Conservation (phyloP, 2,797 vertebrate genomes). For the Paedocypris micromegethes region DNA sequence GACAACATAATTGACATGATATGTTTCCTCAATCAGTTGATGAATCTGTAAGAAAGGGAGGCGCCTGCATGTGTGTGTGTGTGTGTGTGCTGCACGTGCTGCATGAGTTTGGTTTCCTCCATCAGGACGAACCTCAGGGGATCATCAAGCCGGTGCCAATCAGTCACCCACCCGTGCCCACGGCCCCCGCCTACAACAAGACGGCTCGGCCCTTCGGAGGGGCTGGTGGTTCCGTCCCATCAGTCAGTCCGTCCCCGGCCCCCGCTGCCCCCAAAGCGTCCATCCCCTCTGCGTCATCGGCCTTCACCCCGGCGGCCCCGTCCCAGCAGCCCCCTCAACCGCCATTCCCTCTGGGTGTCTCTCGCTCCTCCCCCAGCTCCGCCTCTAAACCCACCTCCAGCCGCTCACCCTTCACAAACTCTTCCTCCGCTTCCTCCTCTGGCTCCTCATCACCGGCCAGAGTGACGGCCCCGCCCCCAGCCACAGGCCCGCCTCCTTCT, state of each 20-base stretch:
- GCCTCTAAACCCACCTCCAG: constrained; percentile 50
- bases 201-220: constrained; percentile 89
- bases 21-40: not conserved
- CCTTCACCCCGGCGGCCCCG: constrained; percentile 84
- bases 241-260: constrained; percentile 50
- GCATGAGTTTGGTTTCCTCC: constrained; percentile 63
- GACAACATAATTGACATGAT: not conserved
- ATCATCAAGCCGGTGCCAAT: constrained; percentile 95
- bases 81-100: constrained; percentile 54
- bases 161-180: constrained; percentile 71
- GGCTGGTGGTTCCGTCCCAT: constrained; percentile 8
- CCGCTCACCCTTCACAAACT: constrained; percentile 60
- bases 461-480: constrained; percentile 65
- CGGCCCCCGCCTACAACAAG: constrained; percentile 87
- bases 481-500: constrained; percentile 79
- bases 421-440: constrained; percentile 70
- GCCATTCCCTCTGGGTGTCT: constrained; percentile 76
- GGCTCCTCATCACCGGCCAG: constrained; percentile 68
- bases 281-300: constrained; percentile 91
- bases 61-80: constrained; percentile 66
- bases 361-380: constrained; percentile 54
- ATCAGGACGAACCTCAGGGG: constrained; percentile 83
- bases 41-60: constrained; percentile 53
- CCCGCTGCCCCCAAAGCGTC: constrained; percentile 76
- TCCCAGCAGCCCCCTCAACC: constrained; percentile 68